Evolutionary conservation across 2,113 vertebrate genomes (phyloP), one percentile per base, ranked within the genome.

Genomic region (Megaleporinus macrocephalus): DNA sequence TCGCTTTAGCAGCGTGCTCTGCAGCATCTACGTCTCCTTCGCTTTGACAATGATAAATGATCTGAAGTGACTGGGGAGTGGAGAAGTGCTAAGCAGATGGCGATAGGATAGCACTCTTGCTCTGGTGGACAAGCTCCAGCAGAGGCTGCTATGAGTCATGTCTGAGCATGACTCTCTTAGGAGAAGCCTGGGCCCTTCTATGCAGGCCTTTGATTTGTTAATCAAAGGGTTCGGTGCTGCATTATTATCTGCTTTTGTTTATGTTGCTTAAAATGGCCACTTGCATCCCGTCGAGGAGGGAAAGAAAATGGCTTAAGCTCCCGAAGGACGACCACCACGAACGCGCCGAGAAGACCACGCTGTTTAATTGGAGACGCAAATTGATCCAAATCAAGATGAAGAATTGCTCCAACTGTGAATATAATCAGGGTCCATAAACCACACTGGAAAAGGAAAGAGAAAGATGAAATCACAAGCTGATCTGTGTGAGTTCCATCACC

Each of bases 31-130:
- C 61, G 22, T 66, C 55, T 27, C 57, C 36, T 78, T 82, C 29
- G 20, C 41, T 73, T 20, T 66, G 53, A 74, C 22, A 7, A 57
- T 75, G n/a, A 77, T 83, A 77, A 78, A 80, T 81, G 69, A 53
- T 13, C 59, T 61, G 71, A 80, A 41, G 51, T 66, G 20, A 63
- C 30, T 76, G 69, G 44, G 57, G 59, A 83, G 53, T 53, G 69
- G 74, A 83, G 73, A 80, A 29, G 66, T 63, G 65, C 71, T 69
- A 68, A 86, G 51, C 85, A 86, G 85, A 86, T 86, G 85, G 85
- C 51, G 24, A 78, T 63, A 86, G 55, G 69, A 47, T 15, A 18
- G 62, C 71, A 53, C 69, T 74, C 63, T 14, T 26, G 59, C 53
- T 53, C 78, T 77, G 68, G 73, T 83, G 78, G 73, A 86, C 53